Evolutionary conservation across 2,797 vertebrate species (phyloP), one percentile per base, ranked within the genome.

Genomic region (Argentina silus): DNA sequence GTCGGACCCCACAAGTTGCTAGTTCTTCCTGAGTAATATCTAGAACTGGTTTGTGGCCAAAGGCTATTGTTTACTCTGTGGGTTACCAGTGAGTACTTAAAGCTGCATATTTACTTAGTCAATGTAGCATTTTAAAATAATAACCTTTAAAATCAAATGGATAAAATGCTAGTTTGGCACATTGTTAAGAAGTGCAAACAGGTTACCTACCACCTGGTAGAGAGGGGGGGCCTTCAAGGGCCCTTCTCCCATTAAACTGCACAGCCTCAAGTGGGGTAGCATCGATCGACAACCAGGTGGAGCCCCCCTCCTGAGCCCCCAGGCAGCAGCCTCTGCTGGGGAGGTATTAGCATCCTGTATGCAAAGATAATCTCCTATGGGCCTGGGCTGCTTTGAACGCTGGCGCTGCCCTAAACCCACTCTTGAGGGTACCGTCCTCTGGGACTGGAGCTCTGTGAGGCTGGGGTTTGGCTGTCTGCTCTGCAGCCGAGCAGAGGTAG

Each of bases 361-460:
- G 62, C 70, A 10, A 11, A 43, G 60, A 59, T 86, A 78, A 87
- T 80, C 78, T 72, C 77, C 56, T 67, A 43, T 23, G 73, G 72
- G 71, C 59, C 14, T 53, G 43, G 17, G 56, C 64, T 62, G 81
- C 83, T 89, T 87, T 86, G 84, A 88, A 86, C 73, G 77, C 67
- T 14, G 7, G 57, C 78, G 76, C 75, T 42, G 75, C 73, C 43
- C 68, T 75, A 62, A 86, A 81, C 56, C 61, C 76, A 63, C 76
- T 14, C 6, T 2, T 4, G 66, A 78, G 78, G 69, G 68, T 0
- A 7, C 17, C 57, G 66, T 80, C 86, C 77, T 77, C 21, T 1
- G 84, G 82, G 81, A 79, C 60, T 67, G 63, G 61, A 74, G 75
- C 51, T 64, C 75, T 67, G 80, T 0, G 8, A 57, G 53, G 43